Base-by-base conservation (phyloP, 2,888 invertebrate species). In the Eupithecia subumbrata region DNA sequence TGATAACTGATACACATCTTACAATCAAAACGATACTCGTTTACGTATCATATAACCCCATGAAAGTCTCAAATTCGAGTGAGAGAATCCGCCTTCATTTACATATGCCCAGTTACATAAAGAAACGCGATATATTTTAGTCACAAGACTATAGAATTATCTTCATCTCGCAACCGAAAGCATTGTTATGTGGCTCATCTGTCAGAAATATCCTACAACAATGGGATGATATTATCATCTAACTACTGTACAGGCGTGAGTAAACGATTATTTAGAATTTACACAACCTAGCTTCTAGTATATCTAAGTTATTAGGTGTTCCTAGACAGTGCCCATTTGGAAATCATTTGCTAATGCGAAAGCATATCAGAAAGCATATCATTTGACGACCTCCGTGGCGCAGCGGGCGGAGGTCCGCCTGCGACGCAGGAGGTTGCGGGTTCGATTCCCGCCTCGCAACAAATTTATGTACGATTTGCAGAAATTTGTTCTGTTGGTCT, bases 161-260 rank as follows among this genome's bases (percentile, higher is more conserved):
- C 63, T 66, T 68, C 64, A 14, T 69, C 56, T 2, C 43, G 69
- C 60, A 74, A 76, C 72, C 78, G n/a, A 60, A 71, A 63, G 68
- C 71, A 81, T 83, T 81, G 82, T 84, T 82, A 79, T 78, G 77
- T 77, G 40, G 73, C 74, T 67, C 60, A 77, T 80, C 75, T 69
- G 63, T 73, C n/a, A 75, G 68, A 77, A 73, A 64, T 75, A 71
- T 67, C 22, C 18, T 37, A 12, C 71, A 71, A 77, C 77, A 77
- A 77, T 77, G 69, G 68, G 5, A 52, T 25, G 73, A 75, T 73
- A 52, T 43, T 43, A 75, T 75, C 71, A 22, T n/a, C 11, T 48
- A 43, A 63, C 34, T 22, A 25, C 73, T 18, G n/a, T 68, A 71
- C 25, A 66, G 14, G 64, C 70, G 66, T 69, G 73, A 52, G 73